Conservation (phyloP, 2,113 vertebrate genomes). For the Tenebrosternarchus preto region DNA sequence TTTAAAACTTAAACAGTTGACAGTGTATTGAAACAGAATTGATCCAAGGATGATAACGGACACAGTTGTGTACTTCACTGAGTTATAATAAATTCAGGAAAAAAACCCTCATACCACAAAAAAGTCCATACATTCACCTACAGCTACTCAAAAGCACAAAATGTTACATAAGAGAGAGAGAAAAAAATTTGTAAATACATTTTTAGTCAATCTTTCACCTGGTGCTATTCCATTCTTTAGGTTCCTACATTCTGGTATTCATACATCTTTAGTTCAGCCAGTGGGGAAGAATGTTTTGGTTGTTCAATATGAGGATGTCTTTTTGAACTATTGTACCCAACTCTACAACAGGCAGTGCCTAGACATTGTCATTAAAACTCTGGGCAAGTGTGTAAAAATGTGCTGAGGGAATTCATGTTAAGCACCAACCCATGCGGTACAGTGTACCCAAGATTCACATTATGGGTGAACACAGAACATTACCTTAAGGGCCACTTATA, state of each 20-base stretch:
- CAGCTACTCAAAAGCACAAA: slow-evolving; percentile 53
- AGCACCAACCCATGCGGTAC: background rate
- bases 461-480: background rate
- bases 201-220: slow-evolving; percentile 6
- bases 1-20: slow-evolving; percentile 52
- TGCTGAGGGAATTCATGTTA: background rate
- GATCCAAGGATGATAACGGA: slow-evolving; percentile 34
- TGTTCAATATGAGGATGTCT: slow-evolving; percentile 5
- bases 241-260: slow-evolving; percentile 36
- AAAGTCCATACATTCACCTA: slow-evolving; percentile 49
- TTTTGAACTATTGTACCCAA: background rate
- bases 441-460: slow-evolving; percentile 2
- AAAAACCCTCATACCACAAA: slow-evolving; percentile 47
- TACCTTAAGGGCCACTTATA: slow-evolving; percentile 3
- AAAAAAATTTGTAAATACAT: slow-evolving; percentile 18
- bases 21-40: slow-evolving; percentile 42
- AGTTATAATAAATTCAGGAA: slow-evolving; percentile 45
- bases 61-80: slow-evolving; percentile 41
- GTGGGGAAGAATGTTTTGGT: slow-evolving; percentile 15
- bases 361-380: background rate
- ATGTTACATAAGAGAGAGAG: slow-evolving; percentile 44
- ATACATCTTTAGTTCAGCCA: slow-evolving; percentile 25
- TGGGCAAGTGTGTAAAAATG: background rate
- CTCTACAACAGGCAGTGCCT: background rate
- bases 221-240: slow-evolving; percentile 33